Conservation (phyloP, 2,888 invertebrate species). For the Sisyra nigra region DNA sequence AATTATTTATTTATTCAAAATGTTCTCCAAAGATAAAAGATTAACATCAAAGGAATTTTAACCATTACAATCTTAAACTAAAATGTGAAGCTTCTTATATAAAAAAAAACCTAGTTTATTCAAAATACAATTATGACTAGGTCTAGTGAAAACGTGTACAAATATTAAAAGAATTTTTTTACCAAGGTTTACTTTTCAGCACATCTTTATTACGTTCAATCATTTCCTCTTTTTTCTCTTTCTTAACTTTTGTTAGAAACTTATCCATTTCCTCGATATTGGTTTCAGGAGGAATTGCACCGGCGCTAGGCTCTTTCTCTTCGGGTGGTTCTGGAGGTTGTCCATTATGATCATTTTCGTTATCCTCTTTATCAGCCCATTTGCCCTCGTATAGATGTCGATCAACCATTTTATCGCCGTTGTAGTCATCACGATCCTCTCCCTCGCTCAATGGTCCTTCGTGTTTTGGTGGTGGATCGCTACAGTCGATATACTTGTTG, state of each 20-base stretch:
- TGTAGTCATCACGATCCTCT: slow-evolving; percentile 37
- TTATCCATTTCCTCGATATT: slow-evolving; percentile 38
- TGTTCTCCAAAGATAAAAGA: too few species aligned
- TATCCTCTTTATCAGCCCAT: slow-evolving; percentile 40
- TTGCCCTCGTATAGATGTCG: slow-evolving; percentile 48
- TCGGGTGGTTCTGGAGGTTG: slow-evolving; percentile 9
- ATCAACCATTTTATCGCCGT: slow-evolving; percentile 32
- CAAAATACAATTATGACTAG: slow-evolving; percentile 5
- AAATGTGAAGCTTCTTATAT: too few species aligned
- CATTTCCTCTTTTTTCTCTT: slow-evolving; percentile 39
- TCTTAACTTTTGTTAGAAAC: slow-evolving; percentile 36
- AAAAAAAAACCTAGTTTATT: too few species aligned
- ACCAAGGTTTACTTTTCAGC: slow-evolving; percentile 22
- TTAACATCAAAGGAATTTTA: too few species aligned
- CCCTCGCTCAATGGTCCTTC: slow-evolving; percentile 41
- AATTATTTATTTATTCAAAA: too few species aligned
- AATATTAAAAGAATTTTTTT: slow-evolving; percentile 4
- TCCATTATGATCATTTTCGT: slow-evolving; percentile 11
- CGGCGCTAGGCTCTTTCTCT: background rate
- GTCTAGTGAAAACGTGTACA: background rate
- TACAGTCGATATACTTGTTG: slow-evolving; percentile 35
- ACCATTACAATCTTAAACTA: too few species aligned
- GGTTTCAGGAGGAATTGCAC: slow-evolving; percentile 22
- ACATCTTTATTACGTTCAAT: slow-evolving; percentile 33
- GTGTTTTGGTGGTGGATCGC: slow-evolving; percentile 26